Conservation (phyloP, 2,113 vertebrate species). For the Fregata magnificens region DNA sequence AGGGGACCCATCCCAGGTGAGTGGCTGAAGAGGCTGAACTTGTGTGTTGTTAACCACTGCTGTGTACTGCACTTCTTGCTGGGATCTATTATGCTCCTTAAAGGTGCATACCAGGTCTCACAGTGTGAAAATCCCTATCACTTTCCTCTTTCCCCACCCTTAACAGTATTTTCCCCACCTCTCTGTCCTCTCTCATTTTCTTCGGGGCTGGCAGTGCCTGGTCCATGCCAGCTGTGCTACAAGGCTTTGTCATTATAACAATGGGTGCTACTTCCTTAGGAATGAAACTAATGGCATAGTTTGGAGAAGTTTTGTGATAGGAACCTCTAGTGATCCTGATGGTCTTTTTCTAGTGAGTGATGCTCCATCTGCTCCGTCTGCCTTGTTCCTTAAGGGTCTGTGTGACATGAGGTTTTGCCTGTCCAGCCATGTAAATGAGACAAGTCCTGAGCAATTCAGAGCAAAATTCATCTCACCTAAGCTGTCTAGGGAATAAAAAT, state of each 20-base stretch:
- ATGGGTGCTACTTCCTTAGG: neutral
- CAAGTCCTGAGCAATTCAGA: neutral
- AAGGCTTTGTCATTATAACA: neutral
- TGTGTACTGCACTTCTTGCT: neutral
- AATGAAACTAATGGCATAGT: neutral
- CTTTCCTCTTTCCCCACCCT: neutral
- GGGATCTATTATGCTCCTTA: neutral
- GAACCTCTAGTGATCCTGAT: neutral
- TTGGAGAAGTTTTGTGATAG: neutral
- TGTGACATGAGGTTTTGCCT: neutral
- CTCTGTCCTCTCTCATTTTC: neutral
- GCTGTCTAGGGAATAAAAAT: neutral
- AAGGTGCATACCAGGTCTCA: neutral
- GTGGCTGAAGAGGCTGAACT: neutral
- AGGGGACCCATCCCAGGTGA: accelerated
- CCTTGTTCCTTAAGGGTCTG: neutral
- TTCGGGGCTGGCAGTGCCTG: neutral
- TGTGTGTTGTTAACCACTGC: neutral
- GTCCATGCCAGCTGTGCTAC: neutral
- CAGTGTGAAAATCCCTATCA: neutral
- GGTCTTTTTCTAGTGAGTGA: neutral
- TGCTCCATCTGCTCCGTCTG: neutral
- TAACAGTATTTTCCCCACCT: neutral
- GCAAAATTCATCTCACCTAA: neutral
- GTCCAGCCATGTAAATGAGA: neutral